Evolutionary conservation across 2,888 invertebrate species (phyloP).

Genomic region (Ennomos erosarius): DNA sequence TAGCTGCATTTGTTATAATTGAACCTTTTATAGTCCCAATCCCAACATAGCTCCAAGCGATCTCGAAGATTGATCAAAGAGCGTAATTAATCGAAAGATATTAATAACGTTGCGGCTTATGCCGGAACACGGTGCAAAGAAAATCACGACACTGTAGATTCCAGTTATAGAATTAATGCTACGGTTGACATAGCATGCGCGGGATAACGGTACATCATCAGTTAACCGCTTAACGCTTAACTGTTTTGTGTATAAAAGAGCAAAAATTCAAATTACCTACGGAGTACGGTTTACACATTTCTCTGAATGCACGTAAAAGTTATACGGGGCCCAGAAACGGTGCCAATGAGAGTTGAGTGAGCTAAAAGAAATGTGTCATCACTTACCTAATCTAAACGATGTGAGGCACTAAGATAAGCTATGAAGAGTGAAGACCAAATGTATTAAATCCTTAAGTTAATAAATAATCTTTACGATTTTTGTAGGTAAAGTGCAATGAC

Average conservation of each 20-base stretch:
- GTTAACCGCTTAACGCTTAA: conserved; percentile 60
- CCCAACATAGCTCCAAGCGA: conserved; percentile 62
- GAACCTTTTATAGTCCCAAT: conserved; percentile 70
- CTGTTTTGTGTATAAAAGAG: conserved; percentile 60
- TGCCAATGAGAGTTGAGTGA: conserved; percentile 26
- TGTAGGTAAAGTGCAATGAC: conserved; percentile 38
- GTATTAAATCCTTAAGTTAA: background rate
- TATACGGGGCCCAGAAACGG: conserved; percentile 21
- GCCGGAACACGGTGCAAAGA: conserved; percentile 41
- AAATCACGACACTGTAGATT: conserved; percentile 39
- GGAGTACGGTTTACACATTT: conserved; percentile 33
- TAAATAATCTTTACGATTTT: background rate
- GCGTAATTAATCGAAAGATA: conserved; percentile 67
- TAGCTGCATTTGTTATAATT: conserved; percentile 80
- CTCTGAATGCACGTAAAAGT: conserved; percentile 38
- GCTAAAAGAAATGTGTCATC: conserved; percentile 25
- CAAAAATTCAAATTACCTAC: conserved; percentile 45
- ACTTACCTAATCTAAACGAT: background rate
- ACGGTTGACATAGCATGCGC: conserved; percentile 73
- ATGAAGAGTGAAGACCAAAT: too few relatives aligned
- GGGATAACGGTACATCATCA: conserved; percentile 65
- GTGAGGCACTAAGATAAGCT: too few relatives aligned
- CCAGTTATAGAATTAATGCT: conserved; percentile 57
- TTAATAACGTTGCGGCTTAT: conserved; percentile 55
- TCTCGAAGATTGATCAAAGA: conserved; percentile 66